phyloP scores from a whole-genome alignment of 1,140 invertebrate genomes.

The Pseudomyrmex dendroicus region DNA sequence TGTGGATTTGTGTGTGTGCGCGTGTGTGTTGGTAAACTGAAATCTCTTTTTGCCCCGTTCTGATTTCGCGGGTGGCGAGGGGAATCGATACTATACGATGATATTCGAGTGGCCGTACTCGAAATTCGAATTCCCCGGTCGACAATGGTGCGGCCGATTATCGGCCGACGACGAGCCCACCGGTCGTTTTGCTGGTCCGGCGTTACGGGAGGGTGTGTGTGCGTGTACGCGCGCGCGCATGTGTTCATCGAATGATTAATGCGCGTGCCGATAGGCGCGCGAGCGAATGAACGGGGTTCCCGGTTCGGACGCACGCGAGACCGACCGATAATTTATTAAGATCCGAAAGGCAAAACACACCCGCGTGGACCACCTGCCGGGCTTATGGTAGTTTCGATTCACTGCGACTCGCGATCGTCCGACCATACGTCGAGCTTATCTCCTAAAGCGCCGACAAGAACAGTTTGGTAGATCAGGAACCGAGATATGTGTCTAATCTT shows the following conservation, averaged over 20 bases:
- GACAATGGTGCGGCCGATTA: conserved; percentile 74
- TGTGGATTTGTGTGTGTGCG: not conserved
- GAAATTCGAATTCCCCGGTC: conserved; percentile 75
- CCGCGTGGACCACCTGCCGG: conserved; percentile 57
- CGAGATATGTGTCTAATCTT: not conserved
- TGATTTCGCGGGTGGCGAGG: not conserved
- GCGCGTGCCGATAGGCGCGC: conserved; percentile 75
- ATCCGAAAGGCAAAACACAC: conserved; percentile 75
- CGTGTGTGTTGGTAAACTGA: not conserved
- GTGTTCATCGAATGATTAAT: conserved; percentile 77
- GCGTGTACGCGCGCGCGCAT: not conserved
- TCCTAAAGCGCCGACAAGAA: not conserved
- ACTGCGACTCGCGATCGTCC: conserved; percentile 31
- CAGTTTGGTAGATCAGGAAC: not conserved
- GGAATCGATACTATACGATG: conserved; percentile 66
- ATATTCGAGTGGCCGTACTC: conserved; percentile 67
- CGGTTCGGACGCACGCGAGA: conserved; percentile 46
- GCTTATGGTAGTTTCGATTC: conserved; percentile 52
- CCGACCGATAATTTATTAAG: conserved; percentile 81
- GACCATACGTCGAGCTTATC: conserved; percentile 29
- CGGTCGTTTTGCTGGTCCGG: too few species aligned
- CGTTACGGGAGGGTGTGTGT: too few species aligned
- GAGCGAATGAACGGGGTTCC: conserved; percentile 30
- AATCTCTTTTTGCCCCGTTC: conserved; percentile 44
- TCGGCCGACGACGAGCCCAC: conserved; percentile 63